Evolutionary conservation across 2,113 vertebrate genomes (phyloP), one percentile per base, ranked within the genome.

Genomic region (Calypte anna): DNA sequence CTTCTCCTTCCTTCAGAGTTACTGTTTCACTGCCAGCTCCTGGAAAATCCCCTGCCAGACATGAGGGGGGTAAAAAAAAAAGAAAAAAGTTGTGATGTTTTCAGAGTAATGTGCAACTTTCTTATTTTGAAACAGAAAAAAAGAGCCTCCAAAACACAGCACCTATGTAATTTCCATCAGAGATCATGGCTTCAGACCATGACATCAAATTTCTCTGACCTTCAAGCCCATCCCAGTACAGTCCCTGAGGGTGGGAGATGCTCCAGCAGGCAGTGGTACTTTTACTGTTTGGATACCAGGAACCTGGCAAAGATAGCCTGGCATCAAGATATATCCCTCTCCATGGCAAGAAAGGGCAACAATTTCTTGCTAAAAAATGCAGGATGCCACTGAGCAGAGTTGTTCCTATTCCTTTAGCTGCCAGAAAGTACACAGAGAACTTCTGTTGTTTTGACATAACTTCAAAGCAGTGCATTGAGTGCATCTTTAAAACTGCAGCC

Each of bases 1-100:
- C 73, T 38, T 90, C 80, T 64, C 97, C 97, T 81, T 97, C 96
- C 79, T 59, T 75, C 22, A 97, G 70, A 7, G 79, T 88, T 36
- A 96, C 0, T 0, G 17, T 55, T 58, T 80, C 82, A 4, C 61
- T 27, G 40, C 12, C 62, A 50, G 59, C 70, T 36, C 57, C 59
- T 79, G 87, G 43, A 87, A 95, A 94, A 51, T 18, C 86, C 69
- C 95, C 97, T 96, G 94, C 7, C 36, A 50, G 17, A 4, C 20
- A 21, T 1, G 25, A 3, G 7, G 25, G 27, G 11, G 54, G 15
- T 38, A 40, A 11, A 40, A 40, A 40, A 30, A 85, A 18, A 2
- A 53, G 18, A 40, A 40, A 11, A 40, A 40, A 40, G 40, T 40
- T 40, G 27, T 0, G 10, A 8, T 0, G 6, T n/a, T 61, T 38